Evolutionary conservation across 2,797 vertebrate species (phyloP).

Genomic region (Rhinoraja longicauda): DNA sequence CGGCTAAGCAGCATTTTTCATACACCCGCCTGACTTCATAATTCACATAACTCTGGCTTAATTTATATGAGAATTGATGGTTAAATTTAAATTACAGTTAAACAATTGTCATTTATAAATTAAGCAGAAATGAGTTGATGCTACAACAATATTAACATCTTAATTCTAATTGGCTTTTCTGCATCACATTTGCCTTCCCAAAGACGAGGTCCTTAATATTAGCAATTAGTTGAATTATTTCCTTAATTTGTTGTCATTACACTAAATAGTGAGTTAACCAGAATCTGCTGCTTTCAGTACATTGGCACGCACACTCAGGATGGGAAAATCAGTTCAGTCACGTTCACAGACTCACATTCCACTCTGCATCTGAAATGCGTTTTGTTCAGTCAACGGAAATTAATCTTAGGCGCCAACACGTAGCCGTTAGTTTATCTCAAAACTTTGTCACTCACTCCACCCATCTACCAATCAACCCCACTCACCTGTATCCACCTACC

Average conservation of each 20-base stretch:
- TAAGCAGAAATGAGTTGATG: neutral
- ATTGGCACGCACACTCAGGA: neutral
- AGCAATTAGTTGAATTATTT: conserved; percentile 15
- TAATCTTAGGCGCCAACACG: no score
- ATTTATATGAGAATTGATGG: neutral
- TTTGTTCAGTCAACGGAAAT: no score
- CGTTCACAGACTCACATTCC: no score
- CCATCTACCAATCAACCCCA: no score
- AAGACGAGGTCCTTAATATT: neutral
- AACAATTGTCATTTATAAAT: neutral
- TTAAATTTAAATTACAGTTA: neutral
- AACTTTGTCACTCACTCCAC: no score
- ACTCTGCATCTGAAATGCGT: no score
- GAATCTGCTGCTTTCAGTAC: neutral
- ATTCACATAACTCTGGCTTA: neutral
- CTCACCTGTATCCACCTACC: neutral
- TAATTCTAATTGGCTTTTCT: neutral
- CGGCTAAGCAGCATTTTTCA: neutral
- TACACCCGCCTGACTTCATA: neutral
- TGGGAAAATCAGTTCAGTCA: no score
- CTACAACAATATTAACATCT: neutral
- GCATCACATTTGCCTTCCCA: neutral
- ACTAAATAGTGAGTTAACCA: neutral
- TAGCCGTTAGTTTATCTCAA: no score
- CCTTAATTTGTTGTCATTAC: conserved; percentile 2